Base-by-base conservation (phyloP, 2,888 invertebrate genomes). In the Melanchra persicariae region DNA sequence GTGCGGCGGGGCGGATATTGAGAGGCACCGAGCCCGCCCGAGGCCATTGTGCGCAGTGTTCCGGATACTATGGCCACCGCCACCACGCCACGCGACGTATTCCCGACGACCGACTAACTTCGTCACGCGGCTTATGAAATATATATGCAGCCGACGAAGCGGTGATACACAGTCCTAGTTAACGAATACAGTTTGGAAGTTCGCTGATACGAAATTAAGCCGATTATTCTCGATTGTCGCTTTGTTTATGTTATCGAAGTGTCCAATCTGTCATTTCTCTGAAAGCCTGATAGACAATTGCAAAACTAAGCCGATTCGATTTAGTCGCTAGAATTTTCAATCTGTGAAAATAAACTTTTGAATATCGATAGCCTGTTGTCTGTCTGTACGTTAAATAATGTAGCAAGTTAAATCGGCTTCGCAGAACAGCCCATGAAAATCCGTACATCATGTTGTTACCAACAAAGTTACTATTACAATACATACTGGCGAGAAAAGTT, bases 1-100 rank as follows among this genome's bases (percentile, higher is more conserved):
- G 57, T 57, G 71, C 84, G 84, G 70, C 66, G 81, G 76, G 63
- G 83, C 89, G 90, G 89, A 88, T 90, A 90, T 89, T 89, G 86
- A 75, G 80, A 86, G 82, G 81, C 81, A 72, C 70, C 83, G 79
- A 77, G 77, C 69, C 77, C 81, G 78, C 81, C 79, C 77, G 78
- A 79, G 77, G 83, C 79, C 78, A 84, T 87, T 87, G 86, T 86
- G 81, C 76, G 67, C 85, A 77, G 70, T 68, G 77, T 64, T 72
- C 71, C 74, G 71, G 57, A 70, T 51, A 70, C 49, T 77, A 67
- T 74, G 70, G 52, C 24, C 57, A 10, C 8, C 45, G 45, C 45
- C 49, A 40, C 54, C 22, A 54, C 57, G 45, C 43, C 45, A 30
- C 34, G 79, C 49, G 79, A 63, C 63, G 17, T 45, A 51, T 64